Evolutionary conservation across 1,140 invertebrate genomes (phyloP).

Genomic region (Papilio xuthus): DNA sequence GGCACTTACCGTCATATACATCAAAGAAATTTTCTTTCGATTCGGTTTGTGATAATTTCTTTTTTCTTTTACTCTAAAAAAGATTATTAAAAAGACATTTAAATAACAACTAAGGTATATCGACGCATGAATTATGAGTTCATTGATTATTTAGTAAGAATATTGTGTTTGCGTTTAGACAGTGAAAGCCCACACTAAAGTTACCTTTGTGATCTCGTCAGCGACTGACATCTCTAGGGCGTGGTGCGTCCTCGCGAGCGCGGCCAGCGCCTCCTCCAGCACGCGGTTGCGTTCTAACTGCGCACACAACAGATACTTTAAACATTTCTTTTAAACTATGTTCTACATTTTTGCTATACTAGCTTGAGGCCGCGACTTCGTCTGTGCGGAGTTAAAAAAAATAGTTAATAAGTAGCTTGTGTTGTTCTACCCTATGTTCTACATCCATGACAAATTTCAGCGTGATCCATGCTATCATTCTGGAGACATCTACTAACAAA

Average conservation of each 20-base stretch:
- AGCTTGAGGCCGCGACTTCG: too few species aligned
- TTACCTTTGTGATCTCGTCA: conserved; percentile 75
- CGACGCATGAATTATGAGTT: not conserved
- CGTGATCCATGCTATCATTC: too few species aligned
- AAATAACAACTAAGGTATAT: not conserved
- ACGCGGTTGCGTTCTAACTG: conserved; percentile 84
- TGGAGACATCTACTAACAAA: too few species aligned
- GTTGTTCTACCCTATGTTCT: too few species aligned
- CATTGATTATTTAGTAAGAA: too few species aligned
- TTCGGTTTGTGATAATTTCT: conserved; percentile 75
- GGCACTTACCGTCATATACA: conserved; percentile 85
- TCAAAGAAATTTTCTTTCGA: conserved; percentile 86
- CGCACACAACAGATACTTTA: conserved; percentile 5
- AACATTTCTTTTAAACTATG: too few species aligned
- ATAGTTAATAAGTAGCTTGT: too few species aligned
- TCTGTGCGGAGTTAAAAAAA: too few species aligned
- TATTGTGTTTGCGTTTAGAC: too few species aligned
- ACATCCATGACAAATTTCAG: too few species aligned
- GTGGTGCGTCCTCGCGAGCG: conserved; percentile 86
- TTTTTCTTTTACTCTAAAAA: conserved; percentile 75
- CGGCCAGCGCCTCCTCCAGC: conserved; percentile 86
- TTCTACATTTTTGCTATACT: too few species aligned
- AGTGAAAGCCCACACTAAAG: too few species aligned
- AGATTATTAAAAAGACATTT: not conserved
- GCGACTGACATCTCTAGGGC: conserved; percentile 85